Percentiles rank a stretch among this genome's conserved stretches.
Conservation (phyloP, 1,140 invertebrate genomes). For the Atta texana region DNA sequence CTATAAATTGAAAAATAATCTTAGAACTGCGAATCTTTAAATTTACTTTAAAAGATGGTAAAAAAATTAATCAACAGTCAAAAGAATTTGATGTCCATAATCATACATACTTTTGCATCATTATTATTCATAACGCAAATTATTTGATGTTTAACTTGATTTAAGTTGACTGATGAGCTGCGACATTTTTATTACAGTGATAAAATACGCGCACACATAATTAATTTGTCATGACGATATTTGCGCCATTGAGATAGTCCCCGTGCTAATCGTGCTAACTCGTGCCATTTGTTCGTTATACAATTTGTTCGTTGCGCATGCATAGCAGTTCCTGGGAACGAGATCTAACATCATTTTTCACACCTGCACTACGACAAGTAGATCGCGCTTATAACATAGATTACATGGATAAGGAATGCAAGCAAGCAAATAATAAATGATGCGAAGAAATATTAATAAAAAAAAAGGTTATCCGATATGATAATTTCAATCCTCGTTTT, state of each 20-base stretch:
- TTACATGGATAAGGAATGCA: neutral
- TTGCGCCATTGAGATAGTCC: slow-evolving; percentile 35
- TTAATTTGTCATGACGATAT: slow-evolving; percentile 53
- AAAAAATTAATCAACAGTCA: neutral
- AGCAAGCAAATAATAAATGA: neutral
- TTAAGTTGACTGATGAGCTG: neutral
- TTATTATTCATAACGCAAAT: slow-evolving; percentile 11
- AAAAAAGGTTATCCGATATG: neutral
- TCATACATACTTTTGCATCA: neutral
- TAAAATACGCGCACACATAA: slow-evolving; percentile 42
- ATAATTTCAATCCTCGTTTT: slow-evolving; percentile 26
- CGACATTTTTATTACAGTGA: slow-evolving; percentile 1
- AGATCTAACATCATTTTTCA: slow-evolving; percentile 50
- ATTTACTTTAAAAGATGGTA: neutral
- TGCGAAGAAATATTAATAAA: neutral
- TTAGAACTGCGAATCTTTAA: neutral
- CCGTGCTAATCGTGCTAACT: slow-evolving; percentile 46
- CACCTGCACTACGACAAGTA: slow-evolving; percentile 35
- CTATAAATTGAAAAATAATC: neutral
- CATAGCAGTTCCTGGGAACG: slow-evolving; percentile 27
- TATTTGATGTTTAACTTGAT: slow-evolving; percentile 20
- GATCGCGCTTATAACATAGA: neutral
- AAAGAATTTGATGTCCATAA: neutral
- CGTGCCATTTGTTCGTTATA: slow-evolving; percentile 39
- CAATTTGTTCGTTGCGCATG: slow-evolving; percentile 40